These are phyloP conservation scores for Lamprotornis superbus DNA, from an alignment of 2,113 vertebrate species.

Conservation along the genomic window DNA sequence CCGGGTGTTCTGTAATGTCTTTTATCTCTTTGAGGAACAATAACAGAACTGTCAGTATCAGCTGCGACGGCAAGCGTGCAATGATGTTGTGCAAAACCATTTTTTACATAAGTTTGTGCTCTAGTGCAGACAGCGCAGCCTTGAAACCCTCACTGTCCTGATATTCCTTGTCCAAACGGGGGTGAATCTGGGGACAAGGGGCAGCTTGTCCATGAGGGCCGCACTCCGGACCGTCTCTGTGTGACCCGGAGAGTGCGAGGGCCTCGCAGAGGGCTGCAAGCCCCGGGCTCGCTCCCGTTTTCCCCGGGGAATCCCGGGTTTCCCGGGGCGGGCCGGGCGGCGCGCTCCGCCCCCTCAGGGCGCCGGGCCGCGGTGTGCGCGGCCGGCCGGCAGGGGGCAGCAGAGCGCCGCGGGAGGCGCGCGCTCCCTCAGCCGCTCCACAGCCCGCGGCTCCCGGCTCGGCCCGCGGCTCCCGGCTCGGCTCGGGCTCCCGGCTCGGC, in stretches of 20 bases:
- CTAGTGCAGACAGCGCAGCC: rapidly evolving
- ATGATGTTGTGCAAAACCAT: rapidly evolving
- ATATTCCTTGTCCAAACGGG: rapidly evolving
- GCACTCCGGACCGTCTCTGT: rapidly evolving
- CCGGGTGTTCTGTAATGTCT: not conserved
- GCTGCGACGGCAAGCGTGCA: rapidly evolving
- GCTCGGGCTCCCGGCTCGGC: too few relatives aligned
- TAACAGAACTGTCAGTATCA: not conserved
- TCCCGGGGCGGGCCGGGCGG: not conserved
- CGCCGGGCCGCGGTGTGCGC: not conserved
- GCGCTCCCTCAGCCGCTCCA: not conserved
- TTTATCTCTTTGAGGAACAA: not conserved
- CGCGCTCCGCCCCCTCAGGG: not conserved
- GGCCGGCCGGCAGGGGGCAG: not conserved
- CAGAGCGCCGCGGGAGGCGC: not conserved
- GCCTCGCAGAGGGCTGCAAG: not conserved
- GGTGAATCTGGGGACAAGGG: rapidly evolving
- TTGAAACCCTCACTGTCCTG: too few relatives aligned
- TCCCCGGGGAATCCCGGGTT: rapidly evolving
- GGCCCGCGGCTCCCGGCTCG: not conserved
- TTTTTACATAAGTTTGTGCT: too few relatives aligned
- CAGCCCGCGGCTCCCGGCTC: too few relatives aligned
- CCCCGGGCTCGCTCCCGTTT: rapidly evolving
- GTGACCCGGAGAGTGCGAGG: rapidly evolving
- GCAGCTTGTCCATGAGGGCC: rapidly evolving